Percentiles rank a stretch among this genome's conserved stretches.
Conservation (phyloP, 2,797 vertebrate genomes). For the Ceryle rudis region DNA sequence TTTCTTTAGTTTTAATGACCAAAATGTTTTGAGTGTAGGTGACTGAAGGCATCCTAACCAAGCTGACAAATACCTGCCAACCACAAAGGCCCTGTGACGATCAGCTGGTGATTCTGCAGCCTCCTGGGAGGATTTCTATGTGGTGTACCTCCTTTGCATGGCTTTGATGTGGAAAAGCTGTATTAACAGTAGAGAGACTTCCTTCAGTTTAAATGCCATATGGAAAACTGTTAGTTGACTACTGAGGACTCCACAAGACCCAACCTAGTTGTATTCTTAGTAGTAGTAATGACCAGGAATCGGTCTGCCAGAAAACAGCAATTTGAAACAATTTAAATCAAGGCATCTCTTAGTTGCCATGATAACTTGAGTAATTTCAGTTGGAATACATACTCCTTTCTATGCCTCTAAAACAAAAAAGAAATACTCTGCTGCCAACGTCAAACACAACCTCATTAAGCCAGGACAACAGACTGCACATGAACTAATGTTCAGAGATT, state of each 20-base stretch:
- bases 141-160: fast-evolving
- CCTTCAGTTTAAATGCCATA: neutral
- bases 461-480: fast-evolving
- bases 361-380: neutral
- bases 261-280: neutral
- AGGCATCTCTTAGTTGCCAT: neutral
- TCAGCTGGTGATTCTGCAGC: neutral
- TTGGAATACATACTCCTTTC: neutral
- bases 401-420: neutral
- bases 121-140: neutral
- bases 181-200: neutral
- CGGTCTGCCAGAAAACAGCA: neutral
- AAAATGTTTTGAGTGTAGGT: neutral
- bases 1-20: neutral
- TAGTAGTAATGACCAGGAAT: neutral
- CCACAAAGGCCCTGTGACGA: neutral
- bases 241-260: neutral
- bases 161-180: neutral
- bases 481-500: neutral
- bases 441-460: neutral
- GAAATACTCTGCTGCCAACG: neutral
- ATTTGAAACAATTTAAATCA: neutral
- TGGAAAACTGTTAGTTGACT: neutral
- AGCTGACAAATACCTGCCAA: neutral
- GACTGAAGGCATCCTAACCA: neutral